phyloP scores from a whole-genome alignment of 2,888 invertebrate genomes.

The Mesorhabditis sp. region DNA sequence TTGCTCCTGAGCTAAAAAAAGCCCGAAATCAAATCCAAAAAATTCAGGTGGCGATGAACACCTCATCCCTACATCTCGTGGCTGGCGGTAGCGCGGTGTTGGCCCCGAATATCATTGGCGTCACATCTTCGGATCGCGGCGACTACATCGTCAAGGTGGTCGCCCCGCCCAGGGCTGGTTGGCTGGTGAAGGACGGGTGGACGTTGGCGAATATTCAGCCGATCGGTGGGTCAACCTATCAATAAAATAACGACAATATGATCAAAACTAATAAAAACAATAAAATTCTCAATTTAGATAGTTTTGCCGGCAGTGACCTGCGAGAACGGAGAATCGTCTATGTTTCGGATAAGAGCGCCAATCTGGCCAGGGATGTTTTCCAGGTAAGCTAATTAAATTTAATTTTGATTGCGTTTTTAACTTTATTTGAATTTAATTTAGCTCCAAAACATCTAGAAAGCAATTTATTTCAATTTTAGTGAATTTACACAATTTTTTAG shows the following conservation, averaged over 20 bases:
- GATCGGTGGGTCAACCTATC: constrained; percentile 8
- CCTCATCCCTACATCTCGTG: constrained; percentile 21
- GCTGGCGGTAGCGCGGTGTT: constrained; percentile 26
- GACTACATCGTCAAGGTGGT: constrained; percentile 24
- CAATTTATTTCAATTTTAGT: neutral
- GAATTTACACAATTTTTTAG: neutral
- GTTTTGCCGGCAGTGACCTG: constrained; percentile 15
- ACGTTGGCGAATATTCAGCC: constrained; percentile 20
- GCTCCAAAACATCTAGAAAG: neutral
- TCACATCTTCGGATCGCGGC: constrained; percentile 29
- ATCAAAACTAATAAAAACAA: too few species aligned
- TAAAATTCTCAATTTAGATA: neutral
- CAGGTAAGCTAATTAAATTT: constrained; percentile 1
- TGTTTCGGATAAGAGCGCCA: constrained; percentile 11
- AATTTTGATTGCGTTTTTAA: neutral
- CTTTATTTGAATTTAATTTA: neutral
- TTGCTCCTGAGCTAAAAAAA: too few species aligned
- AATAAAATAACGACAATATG: too few species aligned
- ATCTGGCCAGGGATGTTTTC: neutral
- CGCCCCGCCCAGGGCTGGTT: constrained; percentile 27
- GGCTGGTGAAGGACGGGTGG: constrained; percentile 28
- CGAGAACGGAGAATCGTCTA: constrained; percentile 16
- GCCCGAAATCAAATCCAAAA: too few species aligned
- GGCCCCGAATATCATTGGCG: constrained; percentile 18
- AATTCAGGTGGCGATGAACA: constrained; percentile 24